Percentiles rank a stretch among this genome's conserved stretches.
phyloP scores from a whole-genome alignment of 2,888 invertebrate genomes.

The Vannuccia rotundouncinata region DNA sequence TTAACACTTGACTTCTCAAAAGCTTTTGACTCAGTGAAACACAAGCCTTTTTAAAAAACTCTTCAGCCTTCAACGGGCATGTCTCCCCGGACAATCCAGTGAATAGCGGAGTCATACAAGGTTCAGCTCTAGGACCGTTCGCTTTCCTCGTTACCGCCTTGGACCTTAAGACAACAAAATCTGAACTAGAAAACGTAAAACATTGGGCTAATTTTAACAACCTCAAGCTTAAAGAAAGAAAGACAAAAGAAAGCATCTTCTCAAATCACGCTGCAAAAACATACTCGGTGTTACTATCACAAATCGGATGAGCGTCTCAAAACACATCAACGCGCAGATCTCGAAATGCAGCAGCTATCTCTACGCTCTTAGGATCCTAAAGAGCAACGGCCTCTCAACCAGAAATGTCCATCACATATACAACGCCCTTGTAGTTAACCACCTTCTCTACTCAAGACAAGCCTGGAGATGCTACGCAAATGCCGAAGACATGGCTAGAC shows the following conservation, averaged over 20 bases:
- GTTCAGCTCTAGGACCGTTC: slow-evolving; percentile 11
- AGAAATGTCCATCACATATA: slow-evolving; percentile 24
- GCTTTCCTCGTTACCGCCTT: slow-evolving; percentile 1
- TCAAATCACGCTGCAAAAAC: slow-evolving; percentile 9
- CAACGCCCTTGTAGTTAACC: slow-evolving; percentile 21
- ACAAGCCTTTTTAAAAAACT: too few species aligned
- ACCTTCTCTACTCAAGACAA: slow-evolving; percentile 8
- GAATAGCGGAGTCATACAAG: slow-evolving; percentile 26
- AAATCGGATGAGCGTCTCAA: neutral
- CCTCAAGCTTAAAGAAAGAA: slow-evolving; percentile 16
- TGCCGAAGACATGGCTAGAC: neutral
- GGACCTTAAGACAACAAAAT: slow-evolving; percentile 19
- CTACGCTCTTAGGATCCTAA: slow-evolving; percentile 6
- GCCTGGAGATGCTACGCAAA: slow-evolving; percentile 9
- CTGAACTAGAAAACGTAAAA: slow-evolving; percentile 12
- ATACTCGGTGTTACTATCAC: slow-evolving; percentile 21
- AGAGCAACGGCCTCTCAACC: slow-evolving; percentile 19
- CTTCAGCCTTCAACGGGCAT: slow-evolving; percentile 1
- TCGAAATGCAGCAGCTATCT: slow-evolving; percentile 15
- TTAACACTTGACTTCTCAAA: slow-evolving; percentile 1
- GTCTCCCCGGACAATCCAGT: neutral
- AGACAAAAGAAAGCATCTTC: slow-evolving; percentile 31
- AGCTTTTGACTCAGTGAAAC: slow-evolving; percentile 28
- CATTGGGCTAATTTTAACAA: neutral
- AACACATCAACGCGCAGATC: slow-evolving; percentile 2